A percentile compares a stretch with the other conserved stretches of the same genome.
Evolutionary conservation across 2,888 invertebrate species (phyloP).

Genomic region (Deilephila porcellus): DNA sequence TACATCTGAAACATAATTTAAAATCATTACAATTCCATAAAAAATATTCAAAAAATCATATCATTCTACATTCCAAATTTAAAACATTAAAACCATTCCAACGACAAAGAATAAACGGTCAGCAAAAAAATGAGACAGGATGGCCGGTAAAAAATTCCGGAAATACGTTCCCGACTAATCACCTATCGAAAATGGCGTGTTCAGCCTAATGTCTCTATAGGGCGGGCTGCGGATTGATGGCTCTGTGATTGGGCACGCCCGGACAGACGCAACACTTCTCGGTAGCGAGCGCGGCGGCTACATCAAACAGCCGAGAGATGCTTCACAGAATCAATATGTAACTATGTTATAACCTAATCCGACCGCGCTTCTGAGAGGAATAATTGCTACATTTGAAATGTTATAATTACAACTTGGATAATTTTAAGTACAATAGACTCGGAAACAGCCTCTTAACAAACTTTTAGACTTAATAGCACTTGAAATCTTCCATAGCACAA

Average conservation of each 20-base stretch:
- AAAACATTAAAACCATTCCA: background rate
- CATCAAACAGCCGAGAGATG: constrained; percentile 51
- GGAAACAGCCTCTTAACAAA: no score
- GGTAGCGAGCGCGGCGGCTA: constrained; percentile 63
- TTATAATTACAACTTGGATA: no score
- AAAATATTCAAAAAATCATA: background rate
- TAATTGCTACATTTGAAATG: background rate
- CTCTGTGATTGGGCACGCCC: constrained; percentile 70
- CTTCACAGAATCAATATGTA: constrained; percentile 24
- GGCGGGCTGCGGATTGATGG: constrained; percentile 69
- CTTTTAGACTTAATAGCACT: no score
- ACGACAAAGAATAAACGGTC: constrained; percentile 4
- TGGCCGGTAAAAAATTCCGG: constrained; percentile 57
- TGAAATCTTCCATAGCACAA: no score
- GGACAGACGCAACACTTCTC: constrained; percentile 54
- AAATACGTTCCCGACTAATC: constrained; percentile 68
- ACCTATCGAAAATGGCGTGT: constrained; percentile 56
- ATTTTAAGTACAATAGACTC: no score
- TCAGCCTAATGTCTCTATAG: constrained; percentile 71
- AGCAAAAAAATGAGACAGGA: constrained; percentile 42
- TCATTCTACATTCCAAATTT: background rate
- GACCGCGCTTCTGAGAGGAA: background rate
- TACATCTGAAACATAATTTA: no score
- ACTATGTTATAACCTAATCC: background rate
- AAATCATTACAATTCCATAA: background rate